Evolutionary conservation across 2,797 vertebrate species (phyloP), one percentile per base, ranked within the genome.

Genomic region (Philypnodon macrostomus): DNA sequence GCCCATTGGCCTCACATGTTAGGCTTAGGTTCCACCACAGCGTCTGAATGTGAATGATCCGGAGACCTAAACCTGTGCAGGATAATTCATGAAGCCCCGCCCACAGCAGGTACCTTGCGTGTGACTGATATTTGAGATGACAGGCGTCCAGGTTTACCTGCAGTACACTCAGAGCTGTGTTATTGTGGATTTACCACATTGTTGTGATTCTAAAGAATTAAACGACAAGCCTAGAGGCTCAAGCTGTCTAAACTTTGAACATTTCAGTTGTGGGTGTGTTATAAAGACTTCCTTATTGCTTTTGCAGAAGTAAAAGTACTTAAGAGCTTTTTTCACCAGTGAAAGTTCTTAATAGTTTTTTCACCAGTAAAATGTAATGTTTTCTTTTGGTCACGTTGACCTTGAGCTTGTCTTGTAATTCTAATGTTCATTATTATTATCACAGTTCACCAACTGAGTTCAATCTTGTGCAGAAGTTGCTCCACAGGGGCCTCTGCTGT

Each of bases 1-100:
- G 72, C 75, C 81, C 76, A 79, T 81, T 4, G 67, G 61, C 53
- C 38, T 60, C 58, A 32, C 81, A 83, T 80, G 72, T 63, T 72
- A 70, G n/a, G n/a, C 41, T 58, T n/a, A 41, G 37, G 52, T 58
- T 58, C 29, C 53, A 29, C 5, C 8, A 50, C 53, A 70, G 68
- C 55, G 19, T 74, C 37, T 77, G 79, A 80, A 36, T 4, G 4
- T 40, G 0, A 21, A 62, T 40, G 24, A 52, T 56, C 2, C 35
- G 66, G 21, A 15, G 62, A 62, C 58, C 47, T 60, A 65, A 76
- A 84, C 70, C 74, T 84, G 69, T 47, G 27, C 45, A 53, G 42
- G 51, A 55, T 65, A 51, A 59, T 68, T 53, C 61, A 52, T 52
- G 11, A 75, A 2, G 83, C 78, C 45, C 84, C 84, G 75, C 85